phyloP scores from a whole-genome alignment of 2,797 vertebrate genomes.

The Myotis findleyi region DNA sequence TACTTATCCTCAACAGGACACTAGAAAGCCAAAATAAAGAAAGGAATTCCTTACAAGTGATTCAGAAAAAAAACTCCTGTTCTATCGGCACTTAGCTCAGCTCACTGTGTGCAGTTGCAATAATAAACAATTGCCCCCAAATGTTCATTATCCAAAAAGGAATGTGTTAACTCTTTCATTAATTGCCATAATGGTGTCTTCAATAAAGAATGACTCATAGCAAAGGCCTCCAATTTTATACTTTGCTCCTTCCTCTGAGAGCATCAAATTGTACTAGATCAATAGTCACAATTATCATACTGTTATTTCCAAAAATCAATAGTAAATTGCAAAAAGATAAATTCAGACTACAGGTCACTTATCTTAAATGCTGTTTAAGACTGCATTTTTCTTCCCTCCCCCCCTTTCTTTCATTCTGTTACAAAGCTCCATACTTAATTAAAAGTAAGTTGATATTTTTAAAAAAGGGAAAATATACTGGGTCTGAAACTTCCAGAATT shows the following conservation, averaged over 20 bases:
- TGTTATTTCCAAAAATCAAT: slow-evolving; percentile 32
- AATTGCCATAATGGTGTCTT: slow-evolving; percentile 38
- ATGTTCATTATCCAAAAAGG: slow-evolving; percentile 12
- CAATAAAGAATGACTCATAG: slow-evolving; percentile 40
- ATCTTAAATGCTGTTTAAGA: neutral
- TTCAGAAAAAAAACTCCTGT: neutral
- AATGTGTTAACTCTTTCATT: slow-evolving; percentile 47
- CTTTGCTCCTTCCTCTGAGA: slow-evolving; percentile 21
- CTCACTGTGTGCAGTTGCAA: neutral
- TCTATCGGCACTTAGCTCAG: neutral
- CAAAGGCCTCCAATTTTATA: neutral
- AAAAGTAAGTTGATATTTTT: neutral
- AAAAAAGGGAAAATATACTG: neutral
- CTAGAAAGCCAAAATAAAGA: neutral
- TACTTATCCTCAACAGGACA: neutral
- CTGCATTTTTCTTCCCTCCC: slow-evolving; percentile 41
- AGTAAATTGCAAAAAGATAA: slow-evolving; percentile 21
- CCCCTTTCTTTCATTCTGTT: slow-evolving; percentile 29
- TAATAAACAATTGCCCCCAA: neutral
- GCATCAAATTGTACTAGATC: slow-evolving; percentile 11
- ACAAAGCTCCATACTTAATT: neutral
- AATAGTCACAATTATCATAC: slow-evolving; percentile 31
- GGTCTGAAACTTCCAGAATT: slow-evolving; percentile 34
- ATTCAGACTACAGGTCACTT: neutral
- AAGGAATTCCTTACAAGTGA: neutral